Percentiles rank a stretch among this genome's conserved stretches.
Evolutionary conservation across 2,888 invertebrate species (phyloP).

Genomic region (Chaitophorus viminalis): DNA sequence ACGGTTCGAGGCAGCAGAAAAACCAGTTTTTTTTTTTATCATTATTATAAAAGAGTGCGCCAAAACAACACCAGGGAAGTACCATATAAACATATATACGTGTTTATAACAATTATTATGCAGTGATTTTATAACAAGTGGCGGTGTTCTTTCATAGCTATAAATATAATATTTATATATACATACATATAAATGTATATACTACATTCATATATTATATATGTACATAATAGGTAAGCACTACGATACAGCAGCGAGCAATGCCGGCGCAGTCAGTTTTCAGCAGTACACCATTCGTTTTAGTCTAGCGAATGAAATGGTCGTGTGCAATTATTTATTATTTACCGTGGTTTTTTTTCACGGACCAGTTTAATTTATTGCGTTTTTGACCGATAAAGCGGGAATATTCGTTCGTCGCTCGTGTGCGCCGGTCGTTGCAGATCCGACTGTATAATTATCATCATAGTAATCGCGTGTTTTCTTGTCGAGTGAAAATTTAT

Average conservation of each 20-base stretch:
- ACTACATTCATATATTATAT: background rate
- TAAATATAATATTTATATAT: background rate
- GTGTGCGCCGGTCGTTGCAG: background rate
- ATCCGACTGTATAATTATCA: background rate
- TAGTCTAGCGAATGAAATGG: slow-evolving; percentile 47
- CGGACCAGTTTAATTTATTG: background rate
- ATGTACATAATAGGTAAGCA: background rate
- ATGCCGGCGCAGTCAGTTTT: slow-evolving; percentile 46
- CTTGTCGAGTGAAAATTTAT: background rate
- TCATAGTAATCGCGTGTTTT: background rate
- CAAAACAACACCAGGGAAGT: slow-evolving; percentile 40
- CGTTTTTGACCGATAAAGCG: background rate
- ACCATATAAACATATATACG: background rate
- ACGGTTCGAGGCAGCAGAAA: background rate
- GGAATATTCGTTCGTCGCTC: too few relatives aligned
- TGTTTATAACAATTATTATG: slow-evolving; percentile 40
- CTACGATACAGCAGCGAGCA: slow-evolving; percentile 13
- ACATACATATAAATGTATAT: background rate
- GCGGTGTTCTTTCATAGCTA: slow-evolving; percentile 43
- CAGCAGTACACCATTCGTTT: slow-evolving; percentile 55
- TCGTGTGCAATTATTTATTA: slow-evolving; percentile 32
- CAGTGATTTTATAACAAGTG: slow-evolving; percentile 50
- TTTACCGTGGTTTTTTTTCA: slow-evolving; percentile 2
- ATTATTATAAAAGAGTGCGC: slow-evolving; percentile 1
- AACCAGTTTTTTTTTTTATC: slow-evolving; percentile 40